A percentile compares a stretch with the other conserved stretches of the same genome.
Evolutionary conservation across 2,888 invertebrate genomes (phyloP).

Genomic region (Pristionchus japonicus): DNA sequence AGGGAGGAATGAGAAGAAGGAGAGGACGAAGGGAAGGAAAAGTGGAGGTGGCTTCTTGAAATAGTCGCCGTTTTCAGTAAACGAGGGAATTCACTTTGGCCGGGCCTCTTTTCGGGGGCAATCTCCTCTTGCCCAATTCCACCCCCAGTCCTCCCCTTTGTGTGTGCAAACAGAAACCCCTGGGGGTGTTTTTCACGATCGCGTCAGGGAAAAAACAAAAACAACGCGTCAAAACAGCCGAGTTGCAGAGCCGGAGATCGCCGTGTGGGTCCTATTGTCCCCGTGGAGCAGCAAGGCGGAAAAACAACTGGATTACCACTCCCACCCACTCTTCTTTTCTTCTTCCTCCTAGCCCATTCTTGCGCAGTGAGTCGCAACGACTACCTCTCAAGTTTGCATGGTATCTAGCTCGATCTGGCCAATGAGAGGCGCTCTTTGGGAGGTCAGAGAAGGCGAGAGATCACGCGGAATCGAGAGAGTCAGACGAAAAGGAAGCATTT

Average conservation of each 20-base stretch:
- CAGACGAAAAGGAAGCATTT: constrained; percentile 10
- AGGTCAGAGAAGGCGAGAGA: no score
- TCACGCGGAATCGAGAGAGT: no score
- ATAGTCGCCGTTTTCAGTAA: background rate
- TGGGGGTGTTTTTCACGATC: background rate
- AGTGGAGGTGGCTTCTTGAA: background rate
- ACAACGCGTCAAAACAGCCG: background rate
- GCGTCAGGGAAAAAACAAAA: constrained; percentile 1
- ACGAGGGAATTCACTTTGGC: background rate
- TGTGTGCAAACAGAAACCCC: background rate
- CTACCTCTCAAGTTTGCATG: constrained; percentile 27
- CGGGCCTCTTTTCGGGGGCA: no score
- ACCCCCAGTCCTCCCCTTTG: background rate
- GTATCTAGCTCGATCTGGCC: background rate
- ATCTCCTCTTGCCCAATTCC: background rate
- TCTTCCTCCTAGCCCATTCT: background rate
- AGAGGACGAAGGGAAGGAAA: no score
- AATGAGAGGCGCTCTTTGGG: no score
- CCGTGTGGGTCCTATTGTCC: background rate
- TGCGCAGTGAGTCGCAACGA: background rate
- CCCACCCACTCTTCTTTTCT: background rate
- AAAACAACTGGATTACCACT: constrained; percentile 20
- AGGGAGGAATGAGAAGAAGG: background rate
- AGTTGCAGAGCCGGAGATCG: background rate
- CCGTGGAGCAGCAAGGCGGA: background rate